These are phyloP conservation scores for Incurvaria masculella DNA, from an alignment of 2,888 invertebrate species.

Conservation along the genomic window DNA sequence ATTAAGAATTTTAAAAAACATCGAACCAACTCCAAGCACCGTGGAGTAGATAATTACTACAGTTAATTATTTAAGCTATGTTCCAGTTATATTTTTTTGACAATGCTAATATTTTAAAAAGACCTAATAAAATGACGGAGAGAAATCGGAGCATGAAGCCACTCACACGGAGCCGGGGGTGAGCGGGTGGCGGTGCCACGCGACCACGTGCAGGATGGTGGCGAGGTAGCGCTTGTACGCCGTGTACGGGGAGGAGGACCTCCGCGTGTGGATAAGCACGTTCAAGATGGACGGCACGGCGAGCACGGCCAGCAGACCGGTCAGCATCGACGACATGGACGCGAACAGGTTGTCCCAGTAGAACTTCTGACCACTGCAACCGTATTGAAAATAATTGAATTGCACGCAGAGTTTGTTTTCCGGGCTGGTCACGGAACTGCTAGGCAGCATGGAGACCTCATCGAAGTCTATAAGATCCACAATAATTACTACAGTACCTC, in stretches of 20 bases:
- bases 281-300: constrained; percentile 70
- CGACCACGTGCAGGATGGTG: constrained; percentile 70
- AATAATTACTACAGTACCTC: too few relatives aligned
- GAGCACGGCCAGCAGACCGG: constrained; percentile 72
- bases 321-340: constrained; percentile 68
- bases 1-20: not conserved
- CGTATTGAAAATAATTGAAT: too few relatives aligned
- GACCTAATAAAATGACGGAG: not conserved
- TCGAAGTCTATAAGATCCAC: too few relatives aligned
- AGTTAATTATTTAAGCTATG: too few relatives aligned
- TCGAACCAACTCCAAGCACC: too few relatives aligned
- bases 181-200: constrained; percentile 76
- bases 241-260: constrained; percentile 61
- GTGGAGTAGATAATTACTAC: not conserved
- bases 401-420: too few relatives aligned
- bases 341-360: constrained; percentile 68
- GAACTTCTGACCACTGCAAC: constrained; percentile 73
- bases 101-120: not conserved
- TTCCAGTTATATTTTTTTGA: too few relatives aligned
- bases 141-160: not conserved
- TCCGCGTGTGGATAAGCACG: constrained; percentile 68
- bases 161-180: constrained; percentile 58
- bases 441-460: too few relatives aligned
- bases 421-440: too few relatives aligned
- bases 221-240: constrained; percentile 77